A percentile compares a stretch with the other conserved stretches of the same genome.
Conservation (phyloP, 2,888 invertebrate species). For the Conus canariensis region DNA sequence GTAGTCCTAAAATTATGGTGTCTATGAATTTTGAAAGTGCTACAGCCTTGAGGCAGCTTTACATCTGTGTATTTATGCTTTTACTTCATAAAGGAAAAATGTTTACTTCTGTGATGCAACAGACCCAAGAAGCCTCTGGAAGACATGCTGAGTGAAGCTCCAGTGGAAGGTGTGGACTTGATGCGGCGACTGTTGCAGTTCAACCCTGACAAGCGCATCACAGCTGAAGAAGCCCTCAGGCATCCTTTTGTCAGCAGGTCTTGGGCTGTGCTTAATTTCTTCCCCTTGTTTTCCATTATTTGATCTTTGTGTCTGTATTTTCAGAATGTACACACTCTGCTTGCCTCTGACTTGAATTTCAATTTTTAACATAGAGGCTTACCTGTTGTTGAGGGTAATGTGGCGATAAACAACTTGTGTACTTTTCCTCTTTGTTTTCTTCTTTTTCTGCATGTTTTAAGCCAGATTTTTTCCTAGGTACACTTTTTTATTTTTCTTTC, state of each 20-base stretch:
- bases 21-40: too few relatives aligned
- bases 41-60: too few relatives aligned
- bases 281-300: neutral
- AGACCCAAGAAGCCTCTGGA: constrained; percentile 81
- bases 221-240: constrained; percentile 90
- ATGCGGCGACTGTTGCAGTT: constrained; percentile 90
- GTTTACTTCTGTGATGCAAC: neutral
- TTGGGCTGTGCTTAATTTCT: neutral
- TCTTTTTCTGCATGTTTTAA: neutral
- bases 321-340: too few relatives aligned
- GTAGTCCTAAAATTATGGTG: too few relatives aligned
- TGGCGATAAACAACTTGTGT: neutral
- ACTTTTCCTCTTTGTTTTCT: neutral
- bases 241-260: constrained; percentile 90
- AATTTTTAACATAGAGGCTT: too few relatives aligned
- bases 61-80: too few relatives aligned
- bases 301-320: too few relatives aligned
- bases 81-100: too few relatives aligned
- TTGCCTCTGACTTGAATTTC: too few relatives aligned
- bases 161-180: constrained; percentile 89
- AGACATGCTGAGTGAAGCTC: constrained; percentile 81
- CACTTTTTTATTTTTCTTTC: too few relatives aligned
- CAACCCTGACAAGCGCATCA: constrained; percentile 92
- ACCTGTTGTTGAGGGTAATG: too few relatives aligned
- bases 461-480: too few relatives aligned